Evolutionary conservation across 2,113 vertebrate species (phyloP), one percentile per base, ranked within the genome.

Genomic region (Parotia lawesii): DNA sequence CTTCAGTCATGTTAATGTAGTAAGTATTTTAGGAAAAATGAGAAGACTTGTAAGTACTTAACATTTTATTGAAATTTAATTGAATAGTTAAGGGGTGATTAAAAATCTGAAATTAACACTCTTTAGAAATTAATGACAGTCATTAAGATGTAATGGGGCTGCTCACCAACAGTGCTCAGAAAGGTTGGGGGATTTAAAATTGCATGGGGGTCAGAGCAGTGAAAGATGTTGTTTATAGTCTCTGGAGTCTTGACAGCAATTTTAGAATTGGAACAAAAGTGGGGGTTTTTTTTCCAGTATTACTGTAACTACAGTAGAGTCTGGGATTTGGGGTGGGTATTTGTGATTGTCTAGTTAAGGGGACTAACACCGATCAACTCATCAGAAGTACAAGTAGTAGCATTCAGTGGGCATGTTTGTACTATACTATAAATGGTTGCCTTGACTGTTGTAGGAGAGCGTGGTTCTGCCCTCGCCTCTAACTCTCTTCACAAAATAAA

Each of bases 31-130:
- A 98, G 98, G 97, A 98, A 98, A 98, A 98, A 98, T 98, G 98
- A 98, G 98, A 97, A 98, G 98, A 98, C 98, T 98, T 98, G 98
- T 98, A 98, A 98, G 98, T 98, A 97, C 98, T 98, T 98, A 98
- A 98, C 98, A 98, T 98, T 98, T 98, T 98, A 98, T 98, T 98
- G 98, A 98, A 98, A 98, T 98, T 98, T 99, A 99, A 99, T 99
- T 99, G 98, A 98, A 98, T 98, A 98, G 97, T 98, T 98, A 98
- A 98, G 98, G 98, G 98, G 98, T 98, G 98, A 98, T 98, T 98
- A 98, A 98, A 99, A 99, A 98, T 99, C 98, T 98, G 98, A 99
- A 99, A 99, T 99, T 98, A 99, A 98, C 98, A 98, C 98, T 98
- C 98, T 98, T 98, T 98, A 98, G 98, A 98, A 98, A 98, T 98